Base-by-base conservation (phyloP, 2,888 invertebrate genomes). In the Pristionchus arcanus region DNA sequence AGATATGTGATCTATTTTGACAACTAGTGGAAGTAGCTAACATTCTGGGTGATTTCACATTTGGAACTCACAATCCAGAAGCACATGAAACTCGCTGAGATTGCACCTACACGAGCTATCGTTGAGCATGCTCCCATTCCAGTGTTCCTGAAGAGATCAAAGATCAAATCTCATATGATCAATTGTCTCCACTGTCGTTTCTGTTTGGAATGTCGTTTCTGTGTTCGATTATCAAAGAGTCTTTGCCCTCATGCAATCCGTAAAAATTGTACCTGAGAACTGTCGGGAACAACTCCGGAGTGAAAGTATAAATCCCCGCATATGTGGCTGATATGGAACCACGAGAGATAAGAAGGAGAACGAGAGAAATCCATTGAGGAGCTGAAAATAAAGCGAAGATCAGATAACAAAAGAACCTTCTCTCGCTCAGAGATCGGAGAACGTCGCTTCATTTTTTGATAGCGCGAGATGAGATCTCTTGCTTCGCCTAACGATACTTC, bases 271-370 rank as follows among this genome's bases (percentile, higher is more conserved):
- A 87, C 71, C 87, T 74, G 11, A 89, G 77, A 2, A 97, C 97
- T 0, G 98, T 98, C 0, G 98, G 98, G 95, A 97, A 98, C 25
- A 98, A 95, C 95, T 98, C 98, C 0, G 97, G 97, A 0, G 97
- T 97, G 95, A 97, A 98, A n/a, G 98, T 96, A 95, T 98, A 98
- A 7, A 97, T 97, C 2, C 97, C 97, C 2, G 97, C 97, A 95
- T 98, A 98, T 1, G 97, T 97, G 71, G 97, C 97, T n/a, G 97
- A 97, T 95, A 97, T 97, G 21, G 97, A 97, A 94, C 97, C 97
- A 91, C 98, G 97, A 0, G 97, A 97, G 74, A 97, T 95, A 91
- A 97, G 97, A 59, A 97, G 97, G 66, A 97, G 96, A 7, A 91
- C 90, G 86, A 94, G 91, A 15, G 93, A 91, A 28, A 93, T 91